These are phyloP conservation scores for Drosophila silvestris DNA, from an alignment of 2,888 invertebrate genomes.

Conservation along the genomic window DNA sequence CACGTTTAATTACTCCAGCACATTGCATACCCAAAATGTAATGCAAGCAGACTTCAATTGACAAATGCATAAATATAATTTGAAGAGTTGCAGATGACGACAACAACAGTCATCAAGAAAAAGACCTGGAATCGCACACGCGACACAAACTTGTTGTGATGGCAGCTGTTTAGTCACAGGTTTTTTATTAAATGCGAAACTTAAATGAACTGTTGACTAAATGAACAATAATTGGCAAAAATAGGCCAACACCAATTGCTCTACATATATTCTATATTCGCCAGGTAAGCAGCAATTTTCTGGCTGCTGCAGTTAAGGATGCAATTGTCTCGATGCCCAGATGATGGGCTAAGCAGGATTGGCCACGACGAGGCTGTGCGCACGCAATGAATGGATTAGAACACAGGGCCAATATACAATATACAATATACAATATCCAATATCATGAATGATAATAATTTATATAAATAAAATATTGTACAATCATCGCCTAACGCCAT, in stretches of 20 bases:
- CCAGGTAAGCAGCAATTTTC: conserved; percentile 23
- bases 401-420: not conserved
- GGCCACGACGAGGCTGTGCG: conserved; percentile 14
- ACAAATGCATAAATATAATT: not conserved
- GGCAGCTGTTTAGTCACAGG: no score
- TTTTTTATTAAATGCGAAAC: no score
- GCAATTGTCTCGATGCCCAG: conserved; percentile 71
- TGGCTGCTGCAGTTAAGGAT: conserved; percentile 49
- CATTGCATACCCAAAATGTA: not conserved
- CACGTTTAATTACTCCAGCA: not conserved
- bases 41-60: not conserved
- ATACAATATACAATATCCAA: conserved; percentile 13
- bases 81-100: rapidly evolving
- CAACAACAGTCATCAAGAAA: not conserved
- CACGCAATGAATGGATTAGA: conserved; percentile 20
- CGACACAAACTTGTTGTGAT: not conserved
- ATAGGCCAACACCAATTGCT: no score
- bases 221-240: no score
- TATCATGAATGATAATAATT: conserved; percentile 77
- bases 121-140: not conserved
- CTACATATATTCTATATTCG: no score
- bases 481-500: conserved; percentile 66
- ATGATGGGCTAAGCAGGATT: conserved; percentile 49
- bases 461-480: conserved; percentile 74
- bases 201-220: no score